A percentile compares a stretch with the other conserved stretches of the same genome.
Conservation (phyloP, 2,888 invertebrate genomes). For the Pelosia muscerda region DNA sequence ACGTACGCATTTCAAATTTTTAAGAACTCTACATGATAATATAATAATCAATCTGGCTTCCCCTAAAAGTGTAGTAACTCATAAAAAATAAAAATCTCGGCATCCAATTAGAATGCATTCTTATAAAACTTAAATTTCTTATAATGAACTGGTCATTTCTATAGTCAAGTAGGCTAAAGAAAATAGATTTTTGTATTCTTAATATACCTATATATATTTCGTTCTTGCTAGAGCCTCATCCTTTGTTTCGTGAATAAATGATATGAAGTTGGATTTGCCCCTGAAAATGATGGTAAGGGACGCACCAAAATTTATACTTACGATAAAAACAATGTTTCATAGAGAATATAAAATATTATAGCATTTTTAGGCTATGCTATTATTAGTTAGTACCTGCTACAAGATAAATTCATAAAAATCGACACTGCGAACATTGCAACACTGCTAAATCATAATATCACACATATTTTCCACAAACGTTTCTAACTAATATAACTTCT, state of each 20-base stretch:
- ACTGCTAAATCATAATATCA: background rate
- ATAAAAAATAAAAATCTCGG: background rate
- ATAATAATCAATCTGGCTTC: background rate
- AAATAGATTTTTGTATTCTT: no score
- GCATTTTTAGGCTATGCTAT: no score
- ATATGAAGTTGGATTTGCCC: no score
- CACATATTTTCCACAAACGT: background rate
- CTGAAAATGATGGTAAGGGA: no score
- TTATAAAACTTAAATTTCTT: background rate
- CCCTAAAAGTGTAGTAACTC: background rate
- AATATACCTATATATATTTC: no score
- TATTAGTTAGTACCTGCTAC: no score
- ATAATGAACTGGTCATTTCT: background rate
- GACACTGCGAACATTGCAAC: background rate
- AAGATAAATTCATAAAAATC: background rate
- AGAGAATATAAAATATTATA: no score
- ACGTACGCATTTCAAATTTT: no score
- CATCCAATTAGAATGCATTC: background rate
- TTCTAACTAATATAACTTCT: background rate
- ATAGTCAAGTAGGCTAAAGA: background rate
- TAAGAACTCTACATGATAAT: background rate
- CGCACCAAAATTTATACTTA: no score
- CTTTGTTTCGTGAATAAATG: no score
- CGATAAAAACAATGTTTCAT: no score
- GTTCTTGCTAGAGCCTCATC: no score